These are phyloP conservation scores for Agrotis ipsilon DNA, from an alignment of 2,888 invertebrate species.

Conservation along the genomic window DNA sequence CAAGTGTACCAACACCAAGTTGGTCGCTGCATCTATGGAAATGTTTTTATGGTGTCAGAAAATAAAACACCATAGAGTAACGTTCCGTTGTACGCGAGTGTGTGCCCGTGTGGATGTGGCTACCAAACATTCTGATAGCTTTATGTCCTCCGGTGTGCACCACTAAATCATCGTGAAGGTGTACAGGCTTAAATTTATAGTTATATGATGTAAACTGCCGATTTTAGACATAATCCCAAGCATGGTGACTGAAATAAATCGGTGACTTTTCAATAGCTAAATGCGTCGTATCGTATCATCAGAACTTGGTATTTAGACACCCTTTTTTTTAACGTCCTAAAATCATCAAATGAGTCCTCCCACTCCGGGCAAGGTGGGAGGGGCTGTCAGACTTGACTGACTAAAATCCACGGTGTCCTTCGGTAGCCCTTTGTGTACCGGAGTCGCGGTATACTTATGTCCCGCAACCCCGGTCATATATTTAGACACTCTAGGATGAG, in stretches of 20 bases:
- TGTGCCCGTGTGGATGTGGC: constrained; percentile 26
- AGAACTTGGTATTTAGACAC: background rate
- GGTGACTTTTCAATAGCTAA: background rate
- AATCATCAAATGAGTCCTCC: too few species aligned
- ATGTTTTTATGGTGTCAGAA: constrained; percentile 69
- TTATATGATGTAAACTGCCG: constrained; percentile 15
- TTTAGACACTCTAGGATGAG: too few species aligned
- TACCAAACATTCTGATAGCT: constrained; percentile 57
- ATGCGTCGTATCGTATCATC: background rate
- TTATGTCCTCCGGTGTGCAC: constrained; percentile 53
- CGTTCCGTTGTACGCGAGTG: constrained; percentile 21
- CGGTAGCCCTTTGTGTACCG: too few species aligned
- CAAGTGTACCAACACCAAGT: constrained; percentile 48
- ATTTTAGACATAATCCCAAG: constrained; percentile 11
- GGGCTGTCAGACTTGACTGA: too few species aligned
- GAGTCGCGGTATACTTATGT: too few species aligned
- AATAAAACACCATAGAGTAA: constrained; percentile 62
- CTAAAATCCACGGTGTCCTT: too few species aligned
- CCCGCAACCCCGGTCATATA: too few species aligned
- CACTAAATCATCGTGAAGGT: constrained; percentile 32
- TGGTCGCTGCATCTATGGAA: constrained; percentile 68
- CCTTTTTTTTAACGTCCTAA: too few species aligned
- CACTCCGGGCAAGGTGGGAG: too few species aligned
- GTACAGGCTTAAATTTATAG: constrained; percentile 8
- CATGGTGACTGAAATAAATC: background rate